phyloP scores from a whole-genome alignment of 1,140 invertebrate species.

The Cyclargus thomasi region DNA sequence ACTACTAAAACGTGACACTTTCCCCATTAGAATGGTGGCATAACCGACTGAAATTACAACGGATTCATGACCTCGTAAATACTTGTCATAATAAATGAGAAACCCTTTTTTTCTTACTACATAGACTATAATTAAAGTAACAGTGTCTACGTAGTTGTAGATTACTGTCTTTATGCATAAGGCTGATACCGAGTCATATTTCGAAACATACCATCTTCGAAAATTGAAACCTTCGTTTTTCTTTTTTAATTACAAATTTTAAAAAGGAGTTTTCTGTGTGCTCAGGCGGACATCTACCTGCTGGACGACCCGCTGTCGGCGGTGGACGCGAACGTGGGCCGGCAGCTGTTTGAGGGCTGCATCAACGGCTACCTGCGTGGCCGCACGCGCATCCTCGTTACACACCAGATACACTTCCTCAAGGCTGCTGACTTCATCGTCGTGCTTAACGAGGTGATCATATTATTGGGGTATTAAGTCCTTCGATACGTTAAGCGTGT shows the following conservation, averaged over 20 bases:
- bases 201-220: not conserved
- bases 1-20: too few relatives aligned
- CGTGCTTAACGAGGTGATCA: constrained; percentile 81
- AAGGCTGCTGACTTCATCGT: constrained; percentile 85
- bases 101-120: too few relatives aligned
- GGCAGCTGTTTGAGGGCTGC: constrained; percentile 82
- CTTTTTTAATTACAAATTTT: not conserved
- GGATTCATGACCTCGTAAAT: too few relatives aligned
- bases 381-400: constrained; percentile 83
- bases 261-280: not conserved
- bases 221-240: not conserved
- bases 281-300: constrained; percentile 85
- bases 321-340: constrained; percentile 84
- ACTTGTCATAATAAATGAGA: too few relatives aligned
- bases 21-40: too few relatives aligned
- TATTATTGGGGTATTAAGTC: not conserved
- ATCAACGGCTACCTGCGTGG: constrained; percentile 79
- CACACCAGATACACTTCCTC: constrained; percentile 88
- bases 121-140: too few relatives aligned
- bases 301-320: constrained; percentile 91
- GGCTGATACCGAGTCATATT: not conserved
- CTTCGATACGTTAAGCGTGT: too few relatives aligned
- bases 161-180: too few relatives aligned
- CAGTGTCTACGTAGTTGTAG: too few relatives aligned
- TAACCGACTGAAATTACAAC: too few relatives aligned